These are phyloP conservation scores for Xestia rhomboidea DNA, from an alignment of 2,888 invertebrate genomes.

Conservation along the genomic window DNA sequence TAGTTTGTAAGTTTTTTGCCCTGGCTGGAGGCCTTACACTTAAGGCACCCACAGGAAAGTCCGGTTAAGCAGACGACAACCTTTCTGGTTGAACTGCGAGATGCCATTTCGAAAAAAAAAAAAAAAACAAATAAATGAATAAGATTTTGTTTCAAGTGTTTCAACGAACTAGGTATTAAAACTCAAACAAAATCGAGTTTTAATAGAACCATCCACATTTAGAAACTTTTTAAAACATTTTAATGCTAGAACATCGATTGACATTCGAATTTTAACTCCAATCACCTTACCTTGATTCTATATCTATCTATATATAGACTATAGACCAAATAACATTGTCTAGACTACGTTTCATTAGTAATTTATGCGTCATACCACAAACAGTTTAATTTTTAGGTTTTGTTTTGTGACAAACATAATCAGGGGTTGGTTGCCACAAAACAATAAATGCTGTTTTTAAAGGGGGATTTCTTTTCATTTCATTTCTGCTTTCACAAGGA, in stretches of 20 bases:
- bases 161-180: neutral
- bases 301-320: too few relatives aligned
- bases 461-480: constrained; percentile 5
- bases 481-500: neutral
- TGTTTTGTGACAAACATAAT: neutral
- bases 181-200: neutral
- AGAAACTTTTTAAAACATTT: neutral
- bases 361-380: neutral
- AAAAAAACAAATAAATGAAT: too few relatives aligned
- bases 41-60: too few relatives aligned
- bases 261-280: neutral
- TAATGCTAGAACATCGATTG: neutral
- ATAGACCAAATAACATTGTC: constrained; percentile 15
- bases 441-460: constrained; percentile 6
- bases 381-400: neutral
- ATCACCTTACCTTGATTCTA: constrained; percentile 22
- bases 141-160: neutral
- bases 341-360: constrained; percentile 32
- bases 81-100: too few relatives aligned
- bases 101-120: too few relatives aligned
- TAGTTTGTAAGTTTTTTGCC: too few relatives aligned
- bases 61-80: too few relatives aligned
- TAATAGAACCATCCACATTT: neutral
- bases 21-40: too few relatives aligned
- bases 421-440: neutral